These are phyloP conservation scores for Sphaerophoria taeniata DNA, from an alignment of 2,888 invertebrate genomes.

Conservation along the genomic window DNA sequence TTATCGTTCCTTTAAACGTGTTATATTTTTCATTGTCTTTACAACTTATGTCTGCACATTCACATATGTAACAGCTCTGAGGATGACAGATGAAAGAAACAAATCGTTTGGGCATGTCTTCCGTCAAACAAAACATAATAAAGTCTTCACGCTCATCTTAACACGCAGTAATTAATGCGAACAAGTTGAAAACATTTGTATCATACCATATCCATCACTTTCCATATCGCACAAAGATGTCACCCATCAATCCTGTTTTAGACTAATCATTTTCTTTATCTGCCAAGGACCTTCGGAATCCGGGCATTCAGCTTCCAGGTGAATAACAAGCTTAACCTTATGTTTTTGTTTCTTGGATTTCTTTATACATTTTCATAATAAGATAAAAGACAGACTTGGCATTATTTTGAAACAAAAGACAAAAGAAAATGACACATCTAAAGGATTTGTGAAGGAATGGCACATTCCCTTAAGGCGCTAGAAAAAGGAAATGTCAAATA, in stretches of 20 bases:
- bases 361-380: constrained; percentile 32
- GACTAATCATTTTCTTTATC: constrained; percentile 63
- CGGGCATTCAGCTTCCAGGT: constrained; percentile 37
- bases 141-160: constrained; percentile 20
- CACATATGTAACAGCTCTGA: constrained; percentile 7
- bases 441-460: background rate
- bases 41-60: constrained; percentile 3
- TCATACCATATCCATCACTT: constrained; percentile 58
- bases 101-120: constrained; percentile 14
- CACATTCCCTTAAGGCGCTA: constrained; percentile 11
- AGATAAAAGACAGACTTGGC: constrained; percentile 36
- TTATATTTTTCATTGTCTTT: too few species aligned
- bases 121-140: constrained; percentile 25
- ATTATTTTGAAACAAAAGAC: constrained; percentile 20
- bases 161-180: constrained; percentile 51
- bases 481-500: constrained; percentile 41
- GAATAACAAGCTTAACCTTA: constrained; percentile 52
- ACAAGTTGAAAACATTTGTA: constrained; percentile 41
- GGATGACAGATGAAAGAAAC: constrained; percentile 34
- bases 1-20: too few species aligned
- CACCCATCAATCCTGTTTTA: constrained; percentile 52
- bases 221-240: constrained; percentile 50
- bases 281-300: constrained; percentile 20
- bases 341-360: constrained; percentile 27
- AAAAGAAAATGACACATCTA: background rate